phyloP scores from a whole-genome alignment of 2,113 vertebrate genomes.

The Struthidea cinerea region DNA sequence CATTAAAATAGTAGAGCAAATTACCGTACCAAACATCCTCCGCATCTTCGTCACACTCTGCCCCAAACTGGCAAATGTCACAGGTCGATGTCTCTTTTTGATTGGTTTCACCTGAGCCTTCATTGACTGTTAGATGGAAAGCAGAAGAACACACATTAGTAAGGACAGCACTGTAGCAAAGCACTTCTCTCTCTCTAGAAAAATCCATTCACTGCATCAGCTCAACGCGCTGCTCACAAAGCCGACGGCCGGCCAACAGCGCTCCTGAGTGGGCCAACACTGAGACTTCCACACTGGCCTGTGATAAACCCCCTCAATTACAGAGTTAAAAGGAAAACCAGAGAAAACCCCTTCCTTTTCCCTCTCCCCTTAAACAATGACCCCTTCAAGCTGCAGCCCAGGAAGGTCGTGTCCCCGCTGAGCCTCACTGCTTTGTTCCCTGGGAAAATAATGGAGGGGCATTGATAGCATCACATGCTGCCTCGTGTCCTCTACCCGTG shows the following conservation, averaged over 20 bases:
- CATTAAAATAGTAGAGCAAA: constrained; percentile 35
- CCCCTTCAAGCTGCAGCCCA: neutral
- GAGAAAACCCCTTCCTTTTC: neutral
- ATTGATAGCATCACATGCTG: neutral
- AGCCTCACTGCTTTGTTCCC: neutral
- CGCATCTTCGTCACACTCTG: constrained; percentile 97
- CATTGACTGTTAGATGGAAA: constrained; percentile 80
- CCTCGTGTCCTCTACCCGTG: neutral
- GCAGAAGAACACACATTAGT: constrained; percentile 19
- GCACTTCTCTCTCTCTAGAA: neutral
- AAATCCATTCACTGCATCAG: neutral
- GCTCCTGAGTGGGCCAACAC: neutral
- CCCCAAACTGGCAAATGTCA: constrained; percentile 98
- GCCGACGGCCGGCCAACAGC: accelerated
- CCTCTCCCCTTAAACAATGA: neutral
- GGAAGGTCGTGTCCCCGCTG: neutral
- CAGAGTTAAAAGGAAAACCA: neutral
- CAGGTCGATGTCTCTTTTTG: constrained; percentile 98
- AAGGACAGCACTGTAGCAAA: neutral
- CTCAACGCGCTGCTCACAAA: neutral
- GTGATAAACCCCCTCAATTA: neutral
- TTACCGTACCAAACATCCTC: constrained; percentile 93
- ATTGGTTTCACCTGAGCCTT: constrained; percentile 93
- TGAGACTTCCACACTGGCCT: neutral
- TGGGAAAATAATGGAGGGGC: neutral